phyloP scores from a whole-genome alignment of 1,140 invertebrate species.

The Saccostrea glomerata region DNA sequence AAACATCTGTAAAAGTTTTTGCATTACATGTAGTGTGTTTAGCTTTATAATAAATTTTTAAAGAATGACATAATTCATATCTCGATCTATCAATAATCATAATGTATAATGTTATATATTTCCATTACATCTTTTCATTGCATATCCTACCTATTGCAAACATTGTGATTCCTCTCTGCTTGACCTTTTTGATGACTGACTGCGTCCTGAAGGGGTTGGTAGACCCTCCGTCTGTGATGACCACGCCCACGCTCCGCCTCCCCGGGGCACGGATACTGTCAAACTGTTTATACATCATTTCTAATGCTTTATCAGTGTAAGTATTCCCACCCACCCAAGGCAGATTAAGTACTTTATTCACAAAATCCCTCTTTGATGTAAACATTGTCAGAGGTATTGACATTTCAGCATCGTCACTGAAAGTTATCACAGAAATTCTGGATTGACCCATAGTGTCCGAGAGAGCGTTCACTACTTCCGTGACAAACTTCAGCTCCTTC shows the following conservation, averaged over 20 bases:
- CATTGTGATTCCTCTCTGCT: conserved; percentile 51
- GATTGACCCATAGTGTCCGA: conserved; percentile 39
- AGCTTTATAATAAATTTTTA: no score
- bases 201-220: conserved; percentile 30
- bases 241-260: conserved; percentile 58
- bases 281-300: conserved; percentile 49
- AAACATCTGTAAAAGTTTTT: no score
- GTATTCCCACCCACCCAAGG: conserved; percentile 55
- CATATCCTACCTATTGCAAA: conserved; percentile 55
- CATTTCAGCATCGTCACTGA: conserved; percentile 47
- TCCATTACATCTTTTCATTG: no score
- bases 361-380: conserved; percentile 33
- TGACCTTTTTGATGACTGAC: conserved; percentile 37
- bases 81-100: no score
- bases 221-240: conserved; percentile 69
- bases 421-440: conserved; percentile 54
- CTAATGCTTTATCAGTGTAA: conserved; percentile 57
- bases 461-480: conserved; percentile 53
- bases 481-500: conserved; percentile 62
- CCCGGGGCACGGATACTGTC: conserved; percentile 30
- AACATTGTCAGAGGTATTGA: conserved; percentile 45
- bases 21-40: no score
- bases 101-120: no score
- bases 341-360: conserved; percentile 43
- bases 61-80: no score